Conservation (phyloP, 2,888 invertebrate genomes). For the Chloroclysta siterata region DNA sequence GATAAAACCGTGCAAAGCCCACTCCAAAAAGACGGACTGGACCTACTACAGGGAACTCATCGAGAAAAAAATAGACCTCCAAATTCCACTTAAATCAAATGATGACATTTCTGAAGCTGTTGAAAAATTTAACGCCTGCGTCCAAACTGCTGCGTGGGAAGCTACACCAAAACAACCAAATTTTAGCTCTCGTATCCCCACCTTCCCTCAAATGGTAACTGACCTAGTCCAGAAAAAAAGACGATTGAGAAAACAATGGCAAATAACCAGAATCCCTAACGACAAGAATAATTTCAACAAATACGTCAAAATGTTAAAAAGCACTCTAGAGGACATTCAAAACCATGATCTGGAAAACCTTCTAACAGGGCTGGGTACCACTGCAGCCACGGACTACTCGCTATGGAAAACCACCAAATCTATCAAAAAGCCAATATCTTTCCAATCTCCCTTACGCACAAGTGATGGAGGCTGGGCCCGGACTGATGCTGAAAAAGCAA, state of each 20-base stretch:
- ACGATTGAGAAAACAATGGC: neutral
- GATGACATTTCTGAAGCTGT: neutral
- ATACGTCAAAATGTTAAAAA: no score
- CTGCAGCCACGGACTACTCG: no score
- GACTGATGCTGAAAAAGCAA: neutral
- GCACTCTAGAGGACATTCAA: neutral
- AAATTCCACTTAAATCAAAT: neutral
- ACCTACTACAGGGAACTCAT: neutral
- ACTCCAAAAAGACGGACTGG: neutral
- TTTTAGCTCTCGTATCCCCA: neutral
- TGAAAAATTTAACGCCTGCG: neutral
- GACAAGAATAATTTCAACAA: neutral
- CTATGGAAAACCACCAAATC: no score
- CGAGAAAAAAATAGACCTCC: neutral
- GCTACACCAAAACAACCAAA: neutral
- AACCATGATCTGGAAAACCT: neutral
- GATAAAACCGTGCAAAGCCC: neutral
- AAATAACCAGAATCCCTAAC: neutral
- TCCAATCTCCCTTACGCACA: no score
- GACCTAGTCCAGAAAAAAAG: neutral
- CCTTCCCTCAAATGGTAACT: neutral
- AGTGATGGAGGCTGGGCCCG: no score
- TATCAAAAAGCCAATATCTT: neutral
- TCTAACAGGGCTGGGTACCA: neutral
- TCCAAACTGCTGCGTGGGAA: neutral